Conservation (phyloP, 2,888 invertebrate species). For the Parthenolecanium corni region DNA sequence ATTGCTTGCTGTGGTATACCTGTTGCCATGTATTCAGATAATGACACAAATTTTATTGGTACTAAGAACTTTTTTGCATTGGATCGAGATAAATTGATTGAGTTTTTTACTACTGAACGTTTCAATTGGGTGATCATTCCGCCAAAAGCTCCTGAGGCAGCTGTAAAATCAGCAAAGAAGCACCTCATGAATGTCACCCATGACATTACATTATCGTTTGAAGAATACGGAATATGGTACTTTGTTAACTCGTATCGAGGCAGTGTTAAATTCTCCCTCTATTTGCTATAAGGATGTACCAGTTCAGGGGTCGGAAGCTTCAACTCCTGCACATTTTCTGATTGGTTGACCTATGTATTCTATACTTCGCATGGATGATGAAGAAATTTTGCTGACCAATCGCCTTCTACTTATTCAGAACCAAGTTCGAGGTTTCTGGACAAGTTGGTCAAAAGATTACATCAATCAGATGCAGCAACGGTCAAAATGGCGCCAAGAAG, state of each 20-base stretch:
- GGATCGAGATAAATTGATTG: neutral
- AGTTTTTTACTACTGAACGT: neutral
- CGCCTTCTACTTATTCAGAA: neutral
- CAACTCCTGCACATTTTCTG: neutral
- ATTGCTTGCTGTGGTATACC: neutral
- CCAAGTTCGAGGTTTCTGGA: neutral
- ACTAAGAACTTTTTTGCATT: neutral
- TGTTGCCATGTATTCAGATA: constrained; percentile 3
- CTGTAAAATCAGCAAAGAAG: neutral
- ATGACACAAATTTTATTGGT: neutral
- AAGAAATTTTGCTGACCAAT: neutral
- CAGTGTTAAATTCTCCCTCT: neutral
- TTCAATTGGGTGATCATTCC: neutral
- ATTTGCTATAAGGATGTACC: neutral
- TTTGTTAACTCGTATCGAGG: neutral
- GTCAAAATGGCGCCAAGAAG: too few relatives aligned
- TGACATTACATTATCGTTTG: neutral
- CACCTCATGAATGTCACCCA: neutral
- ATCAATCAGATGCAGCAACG: too few relatives aligned
- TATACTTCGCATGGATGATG: neutral
- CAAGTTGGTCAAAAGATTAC: neutral
- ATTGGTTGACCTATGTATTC: neutral
- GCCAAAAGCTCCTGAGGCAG: neutral
- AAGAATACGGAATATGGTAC: neutral
- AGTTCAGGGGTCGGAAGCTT: neutral